A percentile compares a stretch with the other conserved stretches of the same genome.
Conservation (phyloP, 2,888 invertebrate species). For the Gonocerus acuteangulatus region DNA sequence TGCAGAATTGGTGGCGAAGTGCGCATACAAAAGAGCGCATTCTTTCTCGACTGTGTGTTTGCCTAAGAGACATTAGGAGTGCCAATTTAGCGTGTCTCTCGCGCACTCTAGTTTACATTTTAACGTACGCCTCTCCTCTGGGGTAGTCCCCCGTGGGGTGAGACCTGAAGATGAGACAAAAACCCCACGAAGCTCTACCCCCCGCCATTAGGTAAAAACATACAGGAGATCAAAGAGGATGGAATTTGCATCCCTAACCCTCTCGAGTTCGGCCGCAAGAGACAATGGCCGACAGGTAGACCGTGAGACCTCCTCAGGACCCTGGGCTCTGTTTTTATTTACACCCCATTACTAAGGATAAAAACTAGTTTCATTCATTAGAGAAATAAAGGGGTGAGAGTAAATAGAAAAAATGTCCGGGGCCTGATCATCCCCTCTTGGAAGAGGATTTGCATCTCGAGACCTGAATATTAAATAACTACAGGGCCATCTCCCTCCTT, state of each 20-base stretch:
- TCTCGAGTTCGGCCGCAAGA: slow-evolving; percentile 33
- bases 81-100: slow-evolving; percentile 29
- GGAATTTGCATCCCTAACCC: slow-evolving; percentile 40
- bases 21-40: too few relatives aligned
- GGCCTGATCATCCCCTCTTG: not conserved
- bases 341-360: slow-evolving; percentile 31
- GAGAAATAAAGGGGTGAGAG: slow-evolving; percentile 18
- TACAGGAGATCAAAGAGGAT: slow-evolving; percentile 20
- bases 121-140: slow-evolving; percentile 25
- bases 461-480: slow-evolving; percentile 1
- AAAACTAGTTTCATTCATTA: slow-evolving; percentile 35
- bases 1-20: too few relatives aligned
- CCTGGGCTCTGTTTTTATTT: slow-evolving; percentile 30
- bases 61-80: slow-evolving; percentile 4
- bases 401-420: slow-evolving; percentile 5
- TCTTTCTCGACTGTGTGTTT: not conserved
- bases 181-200: slow-evolving; percentile 21
- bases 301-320: slow-evolving; percentile 26
- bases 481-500: not conserved
- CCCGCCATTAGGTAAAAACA: slow-evolving; percentile 39
- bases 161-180: slow-evolving; percentile 29
- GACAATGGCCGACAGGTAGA: slow-evolving; percentile 8
- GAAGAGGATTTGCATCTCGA: not conserved
- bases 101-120: slow-evolving; percentile 29
- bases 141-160: not conserved